These are phyloP conservation scores for Synergus laeviventris DNA, from an alignment of 2,888 invertebrate genomes.

Conservation along the genomic window DNA sequence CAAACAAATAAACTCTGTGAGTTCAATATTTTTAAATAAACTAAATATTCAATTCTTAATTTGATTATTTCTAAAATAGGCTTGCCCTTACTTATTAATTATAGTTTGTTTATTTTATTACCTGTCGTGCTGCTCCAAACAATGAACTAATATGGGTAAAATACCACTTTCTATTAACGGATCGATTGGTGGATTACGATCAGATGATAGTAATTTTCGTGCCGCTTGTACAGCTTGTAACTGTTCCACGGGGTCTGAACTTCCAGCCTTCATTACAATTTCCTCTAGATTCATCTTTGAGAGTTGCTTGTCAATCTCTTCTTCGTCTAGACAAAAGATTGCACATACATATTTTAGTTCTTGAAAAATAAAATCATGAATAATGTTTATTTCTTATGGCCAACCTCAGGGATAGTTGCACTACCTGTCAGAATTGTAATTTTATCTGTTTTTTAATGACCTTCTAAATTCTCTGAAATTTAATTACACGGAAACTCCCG, in stretches of 20 bases:
- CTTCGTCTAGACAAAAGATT: constrained; percentile 79
- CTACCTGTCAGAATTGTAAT: too few species aligned
- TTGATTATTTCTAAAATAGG: neutral
- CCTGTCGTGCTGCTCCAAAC: constrained; percentile 89
- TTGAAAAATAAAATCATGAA: neutral
- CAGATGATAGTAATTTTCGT: constrained; percentile 96
- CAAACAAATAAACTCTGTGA: constrained; percentile 25
- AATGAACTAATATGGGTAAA: constrained; percentile 94
- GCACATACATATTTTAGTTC: neutral
- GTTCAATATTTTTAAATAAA: constrained; percentile 11
- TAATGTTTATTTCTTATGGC: neutral
- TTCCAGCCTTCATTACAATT: constrained; percentile 91
- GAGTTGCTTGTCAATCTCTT: constrained; percentile 84
- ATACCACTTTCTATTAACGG: constrained; percentile 95
- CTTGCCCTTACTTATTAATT: too few species aligned
- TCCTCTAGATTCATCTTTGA: constrained; percentile 86
- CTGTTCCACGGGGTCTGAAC: constrained; percentile 88
- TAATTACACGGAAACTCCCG: too few species aligned
- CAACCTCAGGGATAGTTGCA: neutral
- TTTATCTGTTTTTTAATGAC: neutral
- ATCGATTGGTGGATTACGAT: constrained; percentile 99
- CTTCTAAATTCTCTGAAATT: too few species aligned
- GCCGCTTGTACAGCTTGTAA: constrained; percentile 95
- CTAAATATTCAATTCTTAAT: neutral
- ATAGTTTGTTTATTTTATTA: constrained; percentile 65